These are phyloP conservation scores for Sula dactylatra DNA, from an alignment of 2,113 vertebrate genomes.

Conservation along the genomic window DNA sequence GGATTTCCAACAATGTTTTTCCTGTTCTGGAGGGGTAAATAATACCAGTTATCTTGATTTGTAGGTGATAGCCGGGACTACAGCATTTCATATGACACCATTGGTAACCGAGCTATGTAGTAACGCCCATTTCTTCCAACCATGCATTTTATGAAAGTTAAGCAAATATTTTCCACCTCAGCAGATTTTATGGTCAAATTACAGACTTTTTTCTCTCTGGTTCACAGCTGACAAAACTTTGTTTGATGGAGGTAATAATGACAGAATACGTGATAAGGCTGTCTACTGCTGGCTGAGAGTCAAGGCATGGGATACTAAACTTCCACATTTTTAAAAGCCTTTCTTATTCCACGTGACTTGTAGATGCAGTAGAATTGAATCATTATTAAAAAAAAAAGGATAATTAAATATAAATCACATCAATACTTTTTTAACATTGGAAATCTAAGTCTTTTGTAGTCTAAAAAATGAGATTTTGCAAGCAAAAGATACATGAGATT, in stretches of 20 bases:
- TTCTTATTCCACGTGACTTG: not conserved
- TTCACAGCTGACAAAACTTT: not conserved
- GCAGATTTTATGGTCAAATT: not conserved
- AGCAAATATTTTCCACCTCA: not conserved
- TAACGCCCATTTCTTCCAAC: not conserved
- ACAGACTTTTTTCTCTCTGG: not conserved
- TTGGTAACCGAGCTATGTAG: not conserved
- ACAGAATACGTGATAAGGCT: not conserved
- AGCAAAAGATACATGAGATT: not conserved
- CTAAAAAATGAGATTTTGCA: not conserved
- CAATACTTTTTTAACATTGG: not conserved
- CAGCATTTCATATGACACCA: not conserved
- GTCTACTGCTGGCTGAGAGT: not conserved
- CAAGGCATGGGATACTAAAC: rapidly evolving
- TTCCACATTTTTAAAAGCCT: not conserved
- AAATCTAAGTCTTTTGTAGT: not conserved
- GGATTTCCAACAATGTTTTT: not conserved
- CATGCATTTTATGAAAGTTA: not conserved
- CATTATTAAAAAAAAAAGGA: not conserved
- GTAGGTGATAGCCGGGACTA: not conserved
- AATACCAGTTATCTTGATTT: not conserved
- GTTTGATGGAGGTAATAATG: not conserved
- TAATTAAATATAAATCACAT: not conserved
- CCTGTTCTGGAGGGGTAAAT: not conserved
- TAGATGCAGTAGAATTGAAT: not conserved